These are phyloP conservation scores for Atrina japonica DNA, from an alignment of 2,888 invertebrate species.

Conservation along the genomic window DNA sequence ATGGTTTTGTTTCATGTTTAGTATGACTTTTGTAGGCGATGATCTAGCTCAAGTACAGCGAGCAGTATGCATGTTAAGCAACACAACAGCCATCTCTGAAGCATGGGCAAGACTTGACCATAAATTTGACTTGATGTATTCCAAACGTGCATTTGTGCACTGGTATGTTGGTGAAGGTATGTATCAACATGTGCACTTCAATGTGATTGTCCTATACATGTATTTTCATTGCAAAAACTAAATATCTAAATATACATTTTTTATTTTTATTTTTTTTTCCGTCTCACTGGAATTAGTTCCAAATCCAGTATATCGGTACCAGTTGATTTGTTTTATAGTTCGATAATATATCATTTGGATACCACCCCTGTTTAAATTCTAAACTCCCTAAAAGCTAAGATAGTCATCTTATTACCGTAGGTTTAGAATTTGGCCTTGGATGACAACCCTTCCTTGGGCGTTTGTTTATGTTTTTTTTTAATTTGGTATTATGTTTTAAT, in stretches of 20 bases:
- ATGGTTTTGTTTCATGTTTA: background rate
- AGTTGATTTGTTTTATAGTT: too few species aligned
- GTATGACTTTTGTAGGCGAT: conserved; percentile 83
- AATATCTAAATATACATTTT: background rate
- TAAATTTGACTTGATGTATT: conserved; percentile 91
- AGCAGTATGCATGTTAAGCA: too few species aligned
- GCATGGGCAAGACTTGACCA: conserved; percentile 91
- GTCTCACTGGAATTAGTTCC: too few species aligned
- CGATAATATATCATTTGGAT: too few species aligned
- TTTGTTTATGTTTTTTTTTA: too few species aligned
- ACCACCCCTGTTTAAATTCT: too few species aligned
- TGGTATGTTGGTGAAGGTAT: conserved; percentile 81
- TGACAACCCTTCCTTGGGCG: too few species aligned
- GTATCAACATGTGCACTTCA: conserved; percentile 23
- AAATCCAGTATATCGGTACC: too few species aligned
- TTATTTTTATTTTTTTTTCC: background rate
- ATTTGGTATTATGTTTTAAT: too few species aligned
- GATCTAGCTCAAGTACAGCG: conserved; percentile 86
- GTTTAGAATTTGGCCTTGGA: too few species aligned
- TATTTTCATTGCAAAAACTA: background rate
- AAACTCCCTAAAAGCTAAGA: too few species aligned
- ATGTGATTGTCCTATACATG: background rate
- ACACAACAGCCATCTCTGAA: conserved; percentile 95
- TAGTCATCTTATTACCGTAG: too few species aligned
- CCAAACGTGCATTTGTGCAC: conserved; percentile 92